Evolutionary conservation across 2,888 invertebrate genomes (phyloP).

Genomic region (Acleris holmiana): DNA sequence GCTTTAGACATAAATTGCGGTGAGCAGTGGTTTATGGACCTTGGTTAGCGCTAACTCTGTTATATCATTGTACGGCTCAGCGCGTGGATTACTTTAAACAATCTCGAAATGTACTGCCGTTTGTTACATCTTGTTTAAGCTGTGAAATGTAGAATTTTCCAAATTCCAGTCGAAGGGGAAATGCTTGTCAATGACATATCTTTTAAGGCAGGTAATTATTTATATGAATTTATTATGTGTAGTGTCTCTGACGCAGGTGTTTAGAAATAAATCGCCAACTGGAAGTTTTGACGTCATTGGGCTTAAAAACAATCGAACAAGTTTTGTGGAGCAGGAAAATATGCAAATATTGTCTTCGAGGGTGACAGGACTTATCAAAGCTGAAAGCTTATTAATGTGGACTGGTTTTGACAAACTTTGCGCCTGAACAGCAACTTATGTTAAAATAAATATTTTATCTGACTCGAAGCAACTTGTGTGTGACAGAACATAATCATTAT

Average conservation of each 20-base stretch:
- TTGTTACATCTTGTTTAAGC: slow-evolving; percentile 2
- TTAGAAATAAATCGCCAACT: slow-evolving; percentile 20
- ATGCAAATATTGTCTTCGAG: slow-evolving; percentile 28
- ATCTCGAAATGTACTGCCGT: slow-evolving; percentile 6
- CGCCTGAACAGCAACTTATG: not conserved
- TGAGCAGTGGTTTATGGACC: slow-evolving; percentile 30
- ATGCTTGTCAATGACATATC: slow-evolving; percentile 1
- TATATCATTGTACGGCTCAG: slow-evolving; percentile 16
- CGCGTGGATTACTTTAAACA: slow-evolving; percentile 15
- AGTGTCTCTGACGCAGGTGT: slow-evolving; percentile 16
- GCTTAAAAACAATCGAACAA: slow-evolving; percentile 28
- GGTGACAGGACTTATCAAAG: slow-evolving; percentile 22
- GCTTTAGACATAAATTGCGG: slow-evolving; percentile 32
- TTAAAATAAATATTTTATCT: too few relatives aligned
- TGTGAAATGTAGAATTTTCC: slow-evolving; percentile 3
- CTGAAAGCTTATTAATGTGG: slow-evolving; percentile 11
- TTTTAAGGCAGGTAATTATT: slow-evolving; percentile 8
- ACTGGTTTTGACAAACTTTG: not conserved
- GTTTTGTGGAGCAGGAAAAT: slow-evolving; percentile 17
- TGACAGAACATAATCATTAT: too few relatives aligned
- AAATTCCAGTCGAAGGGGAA: not conserved
- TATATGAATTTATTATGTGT: slow-evolving; percentile 2
- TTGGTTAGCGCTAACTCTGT: slow-evolving; percentile 24
- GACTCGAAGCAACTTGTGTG: too few relatives aligned
- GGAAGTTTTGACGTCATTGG: slow-evolving; percentile 23